These are phyloP conservation scores for Zingel zingel DNA, from an alignment of 2,113 vertebrate species.

Conservation along the genomic window DNA sequence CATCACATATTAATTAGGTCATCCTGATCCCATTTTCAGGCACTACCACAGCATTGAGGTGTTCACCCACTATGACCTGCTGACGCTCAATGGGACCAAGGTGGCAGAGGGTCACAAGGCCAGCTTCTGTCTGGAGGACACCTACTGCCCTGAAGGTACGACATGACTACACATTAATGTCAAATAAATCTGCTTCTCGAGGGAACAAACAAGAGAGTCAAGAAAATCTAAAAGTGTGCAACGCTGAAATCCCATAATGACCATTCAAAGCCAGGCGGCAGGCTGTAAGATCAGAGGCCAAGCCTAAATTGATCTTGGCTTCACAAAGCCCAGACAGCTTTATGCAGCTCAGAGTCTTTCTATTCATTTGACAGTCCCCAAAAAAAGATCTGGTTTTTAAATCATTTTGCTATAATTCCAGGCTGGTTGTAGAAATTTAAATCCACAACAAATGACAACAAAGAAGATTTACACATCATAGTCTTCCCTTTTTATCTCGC, in stretches of 20 bases:
- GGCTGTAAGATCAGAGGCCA: conserved; percentile 48
- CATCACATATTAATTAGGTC: neutral
- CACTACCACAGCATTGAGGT: conserved; percentile 99
- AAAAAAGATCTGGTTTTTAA: conserved; percentile 43
- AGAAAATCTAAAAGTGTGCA: conserved; percentile 30
- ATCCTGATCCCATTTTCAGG: conserved; percentile 73
- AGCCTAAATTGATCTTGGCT: conserved; percentile 59
- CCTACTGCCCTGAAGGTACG: conserved; percentile 91
- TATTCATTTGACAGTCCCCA: conserved; percentile 22
- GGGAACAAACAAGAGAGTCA: conserved; percentile 32
- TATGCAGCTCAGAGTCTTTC: conserved; percentile 26
- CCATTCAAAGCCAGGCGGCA: conserved; percentile 25
- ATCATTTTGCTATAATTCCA: conserved; percentile 49
- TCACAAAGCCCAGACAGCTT: conserved; percentile 42
- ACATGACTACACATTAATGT: neutral
- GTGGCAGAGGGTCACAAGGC: conserved; percentile 98
- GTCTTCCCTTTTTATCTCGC: neutral
- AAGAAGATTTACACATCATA: conserved; percentile 4
- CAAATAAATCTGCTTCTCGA: neutral
- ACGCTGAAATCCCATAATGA: conserved; percentile 54
- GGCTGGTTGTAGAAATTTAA: conserved; percentile 19
- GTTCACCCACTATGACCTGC: conserved; percentile 97
- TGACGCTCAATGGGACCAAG: conserved; percentile 94
- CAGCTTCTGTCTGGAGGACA: conserved; percentile 98
- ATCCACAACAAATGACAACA: conserved; percentile 21